Evolutionary conservation across 2,888 invertebrate species (phyloP).

Genomic region (Rhodophaea formosa): DNA sequence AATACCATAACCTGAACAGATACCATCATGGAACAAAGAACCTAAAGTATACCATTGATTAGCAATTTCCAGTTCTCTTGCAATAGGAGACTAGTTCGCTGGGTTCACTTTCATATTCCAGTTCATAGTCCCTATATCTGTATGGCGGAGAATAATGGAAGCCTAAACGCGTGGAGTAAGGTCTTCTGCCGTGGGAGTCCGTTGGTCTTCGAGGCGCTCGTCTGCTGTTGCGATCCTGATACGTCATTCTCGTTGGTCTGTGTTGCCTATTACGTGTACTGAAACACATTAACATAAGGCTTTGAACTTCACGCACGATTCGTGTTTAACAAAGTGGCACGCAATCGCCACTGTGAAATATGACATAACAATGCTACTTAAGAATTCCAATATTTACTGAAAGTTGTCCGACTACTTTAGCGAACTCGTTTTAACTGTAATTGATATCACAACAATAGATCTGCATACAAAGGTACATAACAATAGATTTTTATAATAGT

Average conservation of each 20-base stretch:
- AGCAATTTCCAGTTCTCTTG: conserved; percentile 59
- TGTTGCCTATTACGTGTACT: conserved; percentile 54
- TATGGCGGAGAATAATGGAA: conserved; percentile 35
- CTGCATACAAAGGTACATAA: conserved; percentile 4
- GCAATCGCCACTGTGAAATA: conserved; percentile 19
- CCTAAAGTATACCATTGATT: conserved; percentile 20
- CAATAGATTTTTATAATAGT: background rate
- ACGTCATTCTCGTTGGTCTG: conserved; percentile 54
- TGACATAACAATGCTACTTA: conserved; percentile 19
- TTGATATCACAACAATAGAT: conserved; percentile 2
- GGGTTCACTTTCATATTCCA: conserved; percentile 44
- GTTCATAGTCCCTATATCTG: conserved; percentile 34
- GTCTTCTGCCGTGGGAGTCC: conserved; percentile 29
- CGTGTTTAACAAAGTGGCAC: conserved; percentile 18
- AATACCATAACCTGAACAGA: background rate
- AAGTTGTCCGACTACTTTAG: conserved; percentile 4
- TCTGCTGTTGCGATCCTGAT: conserved; percentile 59
- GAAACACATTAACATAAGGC: conserved; percentile 41
- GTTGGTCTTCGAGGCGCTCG: conserved; percentile 50
- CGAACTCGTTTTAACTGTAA: conserved; percentile 2
- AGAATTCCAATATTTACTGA: conserved; percentile 16
- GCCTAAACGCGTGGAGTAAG: conserved; percentile 34
- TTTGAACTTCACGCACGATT: conserved; percentile 45
- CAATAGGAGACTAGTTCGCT: conserved; percentile 52
- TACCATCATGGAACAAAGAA: conserved; percentile 6